A percentile compares a stretch with the other conserved stretches of the same genome.
phyloP scores from a whole-genome alignment of 1,140 invertebrate species.

The Potamilus streckersoni region DNA sequence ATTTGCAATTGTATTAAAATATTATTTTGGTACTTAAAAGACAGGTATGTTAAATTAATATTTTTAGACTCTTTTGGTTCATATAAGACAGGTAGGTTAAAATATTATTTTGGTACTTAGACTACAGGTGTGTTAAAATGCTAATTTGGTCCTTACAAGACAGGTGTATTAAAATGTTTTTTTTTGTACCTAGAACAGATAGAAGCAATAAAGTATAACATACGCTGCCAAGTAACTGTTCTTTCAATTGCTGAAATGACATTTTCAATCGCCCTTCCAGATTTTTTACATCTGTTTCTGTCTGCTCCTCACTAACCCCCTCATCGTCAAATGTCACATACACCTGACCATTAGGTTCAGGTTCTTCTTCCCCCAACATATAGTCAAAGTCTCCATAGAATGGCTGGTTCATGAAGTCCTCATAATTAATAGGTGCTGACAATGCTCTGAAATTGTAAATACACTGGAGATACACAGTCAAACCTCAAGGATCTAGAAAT shows the following conservation, averaged over 20 bases:
- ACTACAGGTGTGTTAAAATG: too few relatives aligned
- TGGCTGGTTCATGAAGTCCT: slow-evolving; percentile 57
- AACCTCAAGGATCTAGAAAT: too few relatives aligned
- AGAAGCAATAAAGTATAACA: slow-evolving; percentile 40
- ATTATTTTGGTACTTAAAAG: slow-evolving; percentile 1
- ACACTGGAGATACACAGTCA: too few relatives aligned
- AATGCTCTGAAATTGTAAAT: slow-evolving; percentile 43
- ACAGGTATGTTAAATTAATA: slow-evolving; percentile 22
- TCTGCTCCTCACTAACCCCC: slow-evolving; percentile 59
- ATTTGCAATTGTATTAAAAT: neutral
- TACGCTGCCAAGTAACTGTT: slow-evolving; percentile 58
- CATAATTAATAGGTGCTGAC: slow-evolving; percentile 62
- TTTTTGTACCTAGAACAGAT: slow-evolving; percentile 21
- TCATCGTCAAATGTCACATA: slow-evolving; percentile 62
- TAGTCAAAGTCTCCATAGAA: slow-evolving; percentile 54
- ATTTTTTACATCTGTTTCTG: slow-evolving; percentile 62
- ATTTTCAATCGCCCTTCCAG: slow-evolving; percentile 63
- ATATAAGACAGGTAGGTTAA: too few relatives aligned
- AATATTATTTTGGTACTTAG: too few relatives aligned
- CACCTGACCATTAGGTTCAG: slow-evolving; percentile 47
- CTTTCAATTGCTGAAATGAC: slow-evolving; percentile 64
- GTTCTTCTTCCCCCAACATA: slow-evolving; percentile 56
- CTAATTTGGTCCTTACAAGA: too few relatives aligned
- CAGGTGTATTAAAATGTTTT: neutral
- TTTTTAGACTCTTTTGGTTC: too few relatives aligned